phyloP scores from a whole-genome alignment of 2,888 invertebrate species.

The Altica lythri region DNA sequence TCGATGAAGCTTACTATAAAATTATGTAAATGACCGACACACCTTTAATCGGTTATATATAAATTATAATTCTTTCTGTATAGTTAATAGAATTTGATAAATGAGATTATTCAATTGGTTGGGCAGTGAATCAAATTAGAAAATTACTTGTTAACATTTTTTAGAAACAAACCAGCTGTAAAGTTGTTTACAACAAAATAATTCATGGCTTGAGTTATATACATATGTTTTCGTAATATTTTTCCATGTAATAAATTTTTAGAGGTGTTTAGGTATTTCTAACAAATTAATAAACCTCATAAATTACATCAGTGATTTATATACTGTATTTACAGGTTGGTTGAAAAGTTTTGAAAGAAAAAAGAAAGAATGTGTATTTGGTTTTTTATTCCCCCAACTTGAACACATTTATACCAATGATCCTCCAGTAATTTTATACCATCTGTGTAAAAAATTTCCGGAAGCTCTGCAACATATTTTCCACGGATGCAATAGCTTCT shows the following conservation, averaged over 20 bases:
- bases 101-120: constrained; percentile 5
- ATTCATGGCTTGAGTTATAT: background rate
- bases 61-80: constrained; percentile 6
- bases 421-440: no score
- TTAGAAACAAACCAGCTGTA: background rate
- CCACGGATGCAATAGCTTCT: no score
- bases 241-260: background rate
- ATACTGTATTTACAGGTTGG: no score
- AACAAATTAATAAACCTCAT: background rate
- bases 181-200: background rate
- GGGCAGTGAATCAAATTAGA: constrained; percentile 8
- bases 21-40: constrained; percentile 7
- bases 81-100: constrained; percentile 6
- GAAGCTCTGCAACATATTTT: no score
- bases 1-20: background rate
- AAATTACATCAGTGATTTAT: no score
- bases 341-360: no score
- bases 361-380: no score
- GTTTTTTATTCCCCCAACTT: no score
- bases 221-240: background rate
- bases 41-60: background rate
- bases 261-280: background rate
- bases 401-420: no score
- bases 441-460: no score
- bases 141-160: constrained; percentile 9